phyloP scores from a whole-genome alignment of 2,797 vertebrate genomes.

The Nyctalus aviator region DNA sequence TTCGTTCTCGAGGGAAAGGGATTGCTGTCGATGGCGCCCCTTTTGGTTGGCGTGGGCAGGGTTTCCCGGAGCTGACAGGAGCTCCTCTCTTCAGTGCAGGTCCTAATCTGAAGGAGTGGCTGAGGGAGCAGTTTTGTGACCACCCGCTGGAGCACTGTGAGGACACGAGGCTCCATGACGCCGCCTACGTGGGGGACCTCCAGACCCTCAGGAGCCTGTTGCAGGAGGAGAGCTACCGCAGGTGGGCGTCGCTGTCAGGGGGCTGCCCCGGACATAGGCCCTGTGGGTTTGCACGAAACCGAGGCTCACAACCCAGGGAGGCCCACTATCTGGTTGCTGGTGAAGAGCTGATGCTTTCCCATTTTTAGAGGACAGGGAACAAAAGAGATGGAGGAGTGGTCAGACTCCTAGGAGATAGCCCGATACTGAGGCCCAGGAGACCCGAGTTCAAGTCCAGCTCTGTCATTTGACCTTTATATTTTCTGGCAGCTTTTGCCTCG shows the following conservation, averaged over 20 bases:
- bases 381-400: rapidly evolving
- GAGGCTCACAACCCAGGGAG: neutral
- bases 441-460: neutral
- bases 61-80: neutral
- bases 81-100: conserved; percentile 87
- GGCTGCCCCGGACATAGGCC: too few relatives aligned
- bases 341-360: too few relatives aligned
- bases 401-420: neutral
- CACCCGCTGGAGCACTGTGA: conserved; percentile 93
- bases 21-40: rapidly evolving
- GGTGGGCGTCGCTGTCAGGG: conserved; percentile 82
- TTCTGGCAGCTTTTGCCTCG: neutral
- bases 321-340: neutral
- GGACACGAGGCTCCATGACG: conserved; percentile 95
- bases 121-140: conserved; percentile 96
- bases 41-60: rapidly evolving
- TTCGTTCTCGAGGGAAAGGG: neutral
- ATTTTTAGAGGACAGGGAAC: neutral
- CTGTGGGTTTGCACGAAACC: neutral
- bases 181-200: conserved; percentile 95
- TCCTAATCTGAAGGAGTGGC: conserved; percentile 96
- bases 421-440: neutral
- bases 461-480: neutral
- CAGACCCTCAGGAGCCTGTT: conserved; percentile 93
- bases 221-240: conserved; percentile 93